phyloP scores from a whole-genome alignment of 2,888 invertebrate genomes.

The Callyntrura sp. region DNA sequence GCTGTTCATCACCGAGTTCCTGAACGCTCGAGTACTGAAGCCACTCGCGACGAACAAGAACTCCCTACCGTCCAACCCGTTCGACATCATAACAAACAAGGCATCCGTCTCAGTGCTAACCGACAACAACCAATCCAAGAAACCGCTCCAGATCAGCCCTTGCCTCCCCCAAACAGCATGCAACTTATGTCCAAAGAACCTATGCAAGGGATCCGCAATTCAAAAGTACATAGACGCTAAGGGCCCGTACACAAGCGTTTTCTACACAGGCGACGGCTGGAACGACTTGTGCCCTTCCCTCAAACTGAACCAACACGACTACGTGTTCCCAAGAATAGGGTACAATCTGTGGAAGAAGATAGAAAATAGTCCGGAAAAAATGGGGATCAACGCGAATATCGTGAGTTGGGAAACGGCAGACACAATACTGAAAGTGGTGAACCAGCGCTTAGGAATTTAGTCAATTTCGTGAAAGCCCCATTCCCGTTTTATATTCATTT shows the following conservation, averaged over 20 bases:
- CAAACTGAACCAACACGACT: conserved; percentile 87
- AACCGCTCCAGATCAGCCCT: conserved; percentile 68
- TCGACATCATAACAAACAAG: conserved; percentile 69
- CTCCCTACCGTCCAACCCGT: neutral
- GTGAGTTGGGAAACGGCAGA: conserved; percentile 76
- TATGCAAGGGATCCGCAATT: conserved; percentile 91
- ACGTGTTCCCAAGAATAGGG: conserved; percentile 89
- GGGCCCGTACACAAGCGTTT: conserved; percentile 87
- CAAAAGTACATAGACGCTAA: conserved; percentile 88
- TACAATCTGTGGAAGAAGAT: conserved; percentile 86
- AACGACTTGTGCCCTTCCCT: conserved; percentile 93
- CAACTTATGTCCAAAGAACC: conserved; percentile 87
- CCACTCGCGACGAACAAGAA: no score
- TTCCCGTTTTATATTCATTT: no score
- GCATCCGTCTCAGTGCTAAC: conserved; percentile 2
- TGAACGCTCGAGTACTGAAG: conserved; percentile 57
- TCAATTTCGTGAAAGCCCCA: no score
- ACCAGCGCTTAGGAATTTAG: neutral
- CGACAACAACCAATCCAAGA: conserved; percentile 25
- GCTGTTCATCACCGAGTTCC: conserved; percentile 76
- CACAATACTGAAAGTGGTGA: conserved; percentile 56
- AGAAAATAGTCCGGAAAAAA: conserved; percentile 76
- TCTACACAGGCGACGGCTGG: conserved; percentile 91
- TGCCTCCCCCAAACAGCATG: conserved; percentile 77
- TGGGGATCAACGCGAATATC: conserved; percentile 85